Evolutionary conservation across 1,140 invertebrate genomes (phyloP).

Genomic region (Melanaphis sacchari): DNA sequence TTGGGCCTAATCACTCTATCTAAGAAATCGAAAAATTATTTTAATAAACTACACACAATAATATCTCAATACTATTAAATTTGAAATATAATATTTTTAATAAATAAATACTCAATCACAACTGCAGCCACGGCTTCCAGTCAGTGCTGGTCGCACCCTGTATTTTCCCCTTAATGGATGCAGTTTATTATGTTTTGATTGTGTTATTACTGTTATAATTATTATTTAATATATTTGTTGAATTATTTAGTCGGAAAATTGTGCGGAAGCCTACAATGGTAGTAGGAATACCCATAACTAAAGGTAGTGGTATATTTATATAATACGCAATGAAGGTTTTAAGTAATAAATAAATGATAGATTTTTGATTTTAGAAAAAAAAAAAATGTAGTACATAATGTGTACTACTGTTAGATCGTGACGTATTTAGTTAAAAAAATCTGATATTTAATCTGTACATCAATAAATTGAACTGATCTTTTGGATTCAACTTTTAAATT

Average conservation of each 20-base stretch:
- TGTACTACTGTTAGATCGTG: too few relatives aligned
- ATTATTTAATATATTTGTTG: not conserved
- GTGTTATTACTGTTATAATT: not conserved
- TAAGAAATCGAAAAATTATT: not conserved
- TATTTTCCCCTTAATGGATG: not conserved
- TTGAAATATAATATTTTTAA: not conserved
- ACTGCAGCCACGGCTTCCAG: not conserved
- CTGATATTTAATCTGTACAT: too few relatives aligned
- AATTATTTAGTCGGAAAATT: not conserved
- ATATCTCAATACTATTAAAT: not conserved
- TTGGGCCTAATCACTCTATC: not conserved
- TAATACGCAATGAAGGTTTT: not conserved
- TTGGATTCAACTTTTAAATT: too few relatives aligned
- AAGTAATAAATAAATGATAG: not conserved
- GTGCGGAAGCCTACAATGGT: not conserved
- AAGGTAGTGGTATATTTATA: not conserved
- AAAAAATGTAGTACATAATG: not conserved
- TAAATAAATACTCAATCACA: not conserved
- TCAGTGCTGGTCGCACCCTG: not conserved
- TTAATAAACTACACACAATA: not conserved
- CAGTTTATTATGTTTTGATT: not conserved
- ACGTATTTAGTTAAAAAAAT: too few relatives aligned
- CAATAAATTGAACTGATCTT: too few relatives aligned
- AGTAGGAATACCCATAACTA: not conserved
- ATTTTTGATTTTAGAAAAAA: not conserved